Evolutionary conservation across 2,113 vertebrate species (phyloP).

Genomic region (Leuciscus idus): DNA sequence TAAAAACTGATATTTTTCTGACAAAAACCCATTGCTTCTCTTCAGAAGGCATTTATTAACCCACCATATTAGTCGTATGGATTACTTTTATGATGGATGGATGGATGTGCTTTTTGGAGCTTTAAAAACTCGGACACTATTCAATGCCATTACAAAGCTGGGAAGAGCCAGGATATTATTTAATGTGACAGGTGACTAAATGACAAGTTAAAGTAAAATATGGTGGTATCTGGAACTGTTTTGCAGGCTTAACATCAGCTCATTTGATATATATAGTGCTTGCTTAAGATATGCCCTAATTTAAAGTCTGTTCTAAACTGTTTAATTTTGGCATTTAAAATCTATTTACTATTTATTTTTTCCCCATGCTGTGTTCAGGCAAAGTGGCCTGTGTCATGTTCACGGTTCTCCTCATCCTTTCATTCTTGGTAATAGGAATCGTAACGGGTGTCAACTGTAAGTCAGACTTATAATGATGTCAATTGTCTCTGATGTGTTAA

Average conservation of each 20-base stretch:
- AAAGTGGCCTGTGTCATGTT: slow-evolving; percentile 41
- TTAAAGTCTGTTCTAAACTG: neutral
- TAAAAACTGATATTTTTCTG: too few species aligned
- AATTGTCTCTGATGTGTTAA: neutral
- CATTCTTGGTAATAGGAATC: slow-evolving; percentile 39
- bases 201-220: neutral
- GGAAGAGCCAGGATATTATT: too few species aligned
- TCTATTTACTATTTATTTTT: neutral
- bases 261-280: neutral
- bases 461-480: neutral
- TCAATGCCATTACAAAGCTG: too few species aligned
- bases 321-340: neutral
- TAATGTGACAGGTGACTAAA: neutral
- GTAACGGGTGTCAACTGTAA: slow-evolving; percentile 35
- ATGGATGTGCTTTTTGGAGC: too few species aligned
- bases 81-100: too few species aligned
- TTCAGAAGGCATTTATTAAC: too few species aligned
- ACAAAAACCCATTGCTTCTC: too few species aligned
- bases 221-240: neutral
- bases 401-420: slow-evolving; percentile 12
- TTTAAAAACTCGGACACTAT: too few species aligned
- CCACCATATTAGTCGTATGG: too few species aligned
- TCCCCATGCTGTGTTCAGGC: neutral
- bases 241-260: neutral
- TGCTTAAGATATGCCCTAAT: neutral